Conservation (phyloP, 2,113 vertebrate species). For the Sylvietta virens region DNA sequence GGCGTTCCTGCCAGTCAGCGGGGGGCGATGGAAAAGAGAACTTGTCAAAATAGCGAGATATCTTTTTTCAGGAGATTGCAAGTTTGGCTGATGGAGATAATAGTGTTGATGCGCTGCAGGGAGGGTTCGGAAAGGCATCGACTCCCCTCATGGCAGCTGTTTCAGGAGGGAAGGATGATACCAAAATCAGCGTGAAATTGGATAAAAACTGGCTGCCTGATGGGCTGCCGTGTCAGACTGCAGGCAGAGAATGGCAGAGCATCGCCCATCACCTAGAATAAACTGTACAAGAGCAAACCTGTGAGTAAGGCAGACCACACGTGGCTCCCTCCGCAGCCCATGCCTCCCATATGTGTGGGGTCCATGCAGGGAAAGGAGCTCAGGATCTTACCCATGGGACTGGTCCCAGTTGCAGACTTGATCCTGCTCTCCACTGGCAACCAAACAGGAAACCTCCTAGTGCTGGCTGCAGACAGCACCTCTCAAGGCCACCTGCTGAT, state of each 20-base stretch:
- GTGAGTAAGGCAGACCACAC: background rate
- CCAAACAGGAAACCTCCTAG: background rate
- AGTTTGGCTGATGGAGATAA: slow-evolving; percentile 55
- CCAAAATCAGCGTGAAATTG: slow-evolving; percentile 24
- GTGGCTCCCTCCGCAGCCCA: background rate
- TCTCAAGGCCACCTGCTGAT: background rate
- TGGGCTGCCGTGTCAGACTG: background rate
- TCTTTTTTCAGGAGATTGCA: slow-evolving; percentile 44
- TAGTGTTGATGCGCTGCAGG: background rate
- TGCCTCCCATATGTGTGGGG: too few relatives aligned
- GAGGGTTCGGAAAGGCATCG: background rate
- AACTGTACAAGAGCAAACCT: background rate
- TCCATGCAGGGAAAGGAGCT: background rate
- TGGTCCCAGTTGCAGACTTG: background rate
- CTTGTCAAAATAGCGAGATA: slow-evolving; percentile 49
- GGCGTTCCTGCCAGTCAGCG: background rate
- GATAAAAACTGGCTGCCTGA: background rate
- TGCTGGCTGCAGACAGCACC: background rate
- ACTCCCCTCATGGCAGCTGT: background rate
- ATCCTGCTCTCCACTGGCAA: background rate
- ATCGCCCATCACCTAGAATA: background rate
- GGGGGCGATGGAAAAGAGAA: background rate
- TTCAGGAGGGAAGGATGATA: background rate
- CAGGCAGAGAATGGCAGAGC: background rate
- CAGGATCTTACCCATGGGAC: background rate